Conservation (phyloP, 1,140 invertebrate species). For the Scaptomyza graminum region DNA sequence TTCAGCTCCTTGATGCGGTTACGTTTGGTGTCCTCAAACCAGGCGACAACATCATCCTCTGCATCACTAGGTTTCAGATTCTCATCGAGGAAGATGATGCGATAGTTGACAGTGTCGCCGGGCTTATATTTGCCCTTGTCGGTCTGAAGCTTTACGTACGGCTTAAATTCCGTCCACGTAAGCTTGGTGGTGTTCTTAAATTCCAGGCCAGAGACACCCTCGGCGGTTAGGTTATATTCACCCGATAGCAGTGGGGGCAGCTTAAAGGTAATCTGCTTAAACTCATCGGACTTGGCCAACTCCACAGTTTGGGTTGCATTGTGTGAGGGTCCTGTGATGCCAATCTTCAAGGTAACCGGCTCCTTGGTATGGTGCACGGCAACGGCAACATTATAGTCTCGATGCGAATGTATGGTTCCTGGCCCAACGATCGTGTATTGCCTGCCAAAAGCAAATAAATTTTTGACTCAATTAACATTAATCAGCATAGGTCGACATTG, state of each 20-base stretch:
- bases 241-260: slow-evolving; percentile 91
- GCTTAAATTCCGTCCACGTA: slow-evolving; percentile 90
- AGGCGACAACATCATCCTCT: slow-evolving; percentile 86
- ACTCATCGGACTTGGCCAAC: slow-evolving; percentile 88
- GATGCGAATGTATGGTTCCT: slow-evolving; percentile 91
- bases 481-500: slow-evolving; percentile 1
- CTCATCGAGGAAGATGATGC: slow-evolving; percentile 92
- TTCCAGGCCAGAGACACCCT: slow-evolving; percentile 90
- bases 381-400: slow-evolving; percentile 92
- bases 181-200: slow-evolving; percentile 97
- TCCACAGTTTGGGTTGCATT: slow-evolving; percentile 88
- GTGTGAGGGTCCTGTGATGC: slow-evolving; percentile 89
- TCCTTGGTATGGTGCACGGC: slow-evolving; percentile 86
- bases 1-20: slow-evolving; percentile 90
- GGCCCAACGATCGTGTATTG: slow-evolving; percentile 92
- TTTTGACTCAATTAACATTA: slow-evolving; percentile 12
- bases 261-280: slow-evolving; percentile 88
- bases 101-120: slow-evolving; percentile 92
- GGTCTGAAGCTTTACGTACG: slow-evolving; percentile 93
- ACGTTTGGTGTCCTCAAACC: slow-evolving; percentile 70
- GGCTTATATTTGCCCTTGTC: slow-evolving; percentile 98
- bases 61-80: slow-evolving; percentile 89
- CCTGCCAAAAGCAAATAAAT: slow-evolving; percentile 33
- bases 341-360: slow-evolving; percentile 88
- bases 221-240: slow-evolving; percentile 90